A percentile compares a stretch with the other conserved stretches of the same genome.
Conservation (phyloP, 2,888 invertebrate species). For the Phoenoteleia sp. region DNA sequence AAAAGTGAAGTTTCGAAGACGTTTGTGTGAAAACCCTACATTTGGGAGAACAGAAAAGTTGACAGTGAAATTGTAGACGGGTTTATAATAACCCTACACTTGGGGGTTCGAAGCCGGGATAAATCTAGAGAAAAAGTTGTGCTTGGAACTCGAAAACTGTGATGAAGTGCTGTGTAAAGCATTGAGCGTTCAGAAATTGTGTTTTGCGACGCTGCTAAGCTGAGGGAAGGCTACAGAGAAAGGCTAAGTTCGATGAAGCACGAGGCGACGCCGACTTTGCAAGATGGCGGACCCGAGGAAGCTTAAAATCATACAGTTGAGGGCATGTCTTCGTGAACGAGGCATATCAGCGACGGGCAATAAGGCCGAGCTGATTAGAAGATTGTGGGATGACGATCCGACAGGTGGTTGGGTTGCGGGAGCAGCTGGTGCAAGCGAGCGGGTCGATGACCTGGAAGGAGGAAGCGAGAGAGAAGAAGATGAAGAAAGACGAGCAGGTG, state of each 20-base stretch:
- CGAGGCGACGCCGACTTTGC: not conserved
- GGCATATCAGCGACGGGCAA: not conserved
- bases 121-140: no score
- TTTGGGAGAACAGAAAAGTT: no score
- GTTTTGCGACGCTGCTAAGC: no score
- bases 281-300: constrained; percentile 7
- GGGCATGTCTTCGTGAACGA: not conserved
- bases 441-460: not conserved
- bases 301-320: not conserved
- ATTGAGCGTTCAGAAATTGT: no score
- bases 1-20: no score
- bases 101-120: no score
- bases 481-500: not conserved
- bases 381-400: constrained; percentile 22
- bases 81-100: no score
- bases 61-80: no score
- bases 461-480: not conserved
- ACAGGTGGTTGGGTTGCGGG: constrained; percentile 30
- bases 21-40: no score
- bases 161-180: no score
- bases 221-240: no score
- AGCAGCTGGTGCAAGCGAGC: not conserved
- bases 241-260: not conserved
- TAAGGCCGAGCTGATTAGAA: constrained; percentile 6
- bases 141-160: no score